Evolutionary conservation across 2,113 vertebrate species (phyloP).

Genomic region (Poeciliopsis retropinna): DNA sequence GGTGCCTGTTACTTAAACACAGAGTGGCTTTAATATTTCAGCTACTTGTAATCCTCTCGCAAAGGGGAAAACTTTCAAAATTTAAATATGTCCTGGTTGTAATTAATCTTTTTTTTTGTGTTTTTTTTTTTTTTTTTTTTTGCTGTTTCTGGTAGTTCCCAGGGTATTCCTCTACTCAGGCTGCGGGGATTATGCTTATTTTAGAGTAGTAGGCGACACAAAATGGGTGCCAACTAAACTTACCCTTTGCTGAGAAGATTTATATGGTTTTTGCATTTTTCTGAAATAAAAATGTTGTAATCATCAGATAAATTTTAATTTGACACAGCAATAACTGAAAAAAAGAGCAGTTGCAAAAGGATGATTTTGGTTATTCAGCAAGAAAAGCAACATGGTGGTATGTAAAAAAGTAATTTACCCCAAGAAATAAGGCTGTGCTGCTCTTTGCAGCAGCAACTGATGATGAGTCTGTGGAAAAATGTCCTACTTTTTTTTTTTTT

Average conservation of each 20-base stretch:
- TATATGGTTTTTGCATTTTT: not conserved
- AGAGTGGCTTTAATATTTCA: slow-evolving; percentile 7
- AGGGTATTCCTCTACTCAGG: too few species aligned
- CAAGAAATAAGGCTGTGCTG: not conserved
- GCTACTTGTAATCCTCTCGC: not conserved
- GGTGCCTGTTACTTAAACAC: slow-evolving; percentile 21
- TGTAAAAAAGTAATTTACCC: not conserved
- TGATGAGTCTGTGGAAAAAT: too few species aligned
- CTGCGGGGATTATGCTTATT: not conserved
- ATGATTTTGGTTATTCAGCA: not conserved
- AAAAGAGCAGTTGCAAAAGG: not conserved
- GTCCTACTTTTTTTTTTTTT: too few species aligned
- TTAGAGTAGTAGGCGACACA: not conserved
- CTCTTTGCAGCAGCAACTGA: too few species aligned
- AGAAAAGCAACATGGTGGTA: not conserved
- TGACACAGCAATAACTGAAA: not conserved
- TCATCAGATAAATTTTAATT: not conserved
- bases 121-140: not conserved
- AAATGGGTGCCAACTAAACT: too few species aligned
- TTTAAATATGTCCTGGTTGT: not conserved
- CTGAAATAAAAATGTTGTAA: too few species aligned
- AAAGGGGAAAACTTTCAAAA: slow-evolving; percentile 7
- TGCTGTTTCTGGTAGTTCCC: not conserved
- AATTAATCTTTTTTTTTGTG: not conserved
- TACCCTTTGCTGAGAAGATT: not conserved